Evolutionary conservation across 2,888 invertebrate species (phyloP).

Genomic region (Euphydryas editha): DNA sequence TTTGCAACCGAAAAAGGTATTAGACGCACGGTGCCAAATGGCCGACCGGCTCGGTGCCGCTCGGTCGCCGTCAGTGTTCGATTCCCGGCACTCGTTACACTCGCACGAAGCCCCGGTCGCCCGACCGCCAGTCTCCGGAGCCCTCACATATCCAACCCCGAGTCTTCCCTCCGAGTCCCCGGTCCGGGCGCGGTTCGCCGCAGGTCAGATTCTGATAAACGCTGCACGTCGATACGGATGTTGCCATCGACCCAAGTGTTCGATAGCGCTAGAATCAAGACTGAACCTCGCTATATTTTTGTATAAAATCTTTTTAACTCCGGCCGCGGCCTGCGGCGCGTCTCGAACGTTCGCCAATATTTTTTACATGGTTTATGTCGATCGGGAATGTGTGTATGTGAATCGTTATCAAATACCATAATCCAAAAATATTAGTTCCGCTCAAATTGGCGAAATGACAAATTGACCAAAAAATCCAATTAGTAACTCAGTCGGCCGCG

Average conservation of each 20-base stretch:
- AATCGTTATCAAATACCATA: background rate
- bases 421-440: background rate
- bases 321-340: background rate
- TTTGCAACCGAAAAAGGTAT: background rate
- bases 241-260: background rate
- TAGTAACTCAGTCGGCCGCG: too few relatives aligned
- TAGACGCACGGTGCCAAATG: slow-evolving; percentile 1
- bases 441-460: too few relatives aligned
- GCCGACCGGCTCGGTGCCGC: background rate
- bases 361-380: background rate
- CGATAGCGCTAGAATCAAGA: slow-evolving; percentile 6
- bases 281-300: slow-evolving; percentile 24
- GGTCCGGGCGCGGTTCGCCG: background rate
- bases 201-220: background rate
- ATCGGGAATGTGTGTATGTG: background rate
- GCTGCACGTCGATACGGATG: background rate
- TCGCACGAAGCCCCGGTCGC: too few relatives aligned
- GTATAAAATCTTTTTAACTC: slow-evolving; percentile 15
- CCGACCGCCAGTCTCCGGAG: background rate
- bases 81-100: background rate
- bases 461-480: too few relatives aligned
- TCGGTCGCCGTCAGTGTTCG: slow-evolving; percentile 2
- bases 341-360: background rate
- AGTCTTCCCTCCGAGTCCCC: background rate
- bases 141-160: background rate